Percentiles rank a stretch among this genome's conserved stretches.
phyloP scores from a whole-genome alignment of 2,888 invertebrate genomes.

The Cremastobaeus sp. region DNA sequence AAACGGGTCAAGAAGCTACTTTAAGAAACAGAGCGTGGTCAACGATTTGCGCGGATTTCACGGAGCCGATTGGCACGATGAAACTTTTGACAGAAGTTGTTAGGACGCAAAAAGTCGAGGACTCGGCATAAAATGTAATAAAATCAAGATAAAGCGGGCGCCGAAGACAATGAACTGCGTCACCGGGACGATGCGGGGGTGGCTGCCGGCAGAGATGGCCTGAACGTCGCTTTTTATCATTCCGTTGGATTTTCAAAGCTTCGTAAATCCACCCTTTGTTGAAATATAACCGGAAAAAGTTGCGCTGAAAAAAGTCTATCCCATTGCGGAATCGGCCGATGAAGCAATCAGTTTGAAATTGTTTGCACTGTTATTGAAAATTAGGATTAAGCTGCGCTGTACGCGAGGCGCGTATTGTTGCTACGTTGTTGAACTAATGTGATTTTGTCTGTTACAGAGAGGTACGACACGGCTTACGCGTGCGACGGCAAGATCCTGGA shows the following conservation, averaged over 20 bases:
- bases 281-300: conserved; percentile 36
- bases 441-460: conserved; percentile 79
- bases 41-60: conserved; percentile 44
- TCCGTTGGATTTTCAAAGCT: conserved; percentile 43
- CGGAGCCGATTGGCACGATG: conserved; percentile 27
- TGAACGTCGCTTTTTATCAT: conserved; percentile 43
- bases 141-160: conserved; percentile 68
- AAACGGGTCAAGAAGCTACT: conserved; percentile 49
- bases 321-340: conserved; percentile 31
- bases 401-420: background rate
- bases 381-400: background rate
- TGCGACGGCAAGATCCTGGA: conserved; percentile 95
- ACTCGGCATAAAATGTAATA: conserved; percentile 67
- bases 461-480: conserved; percentile 94
- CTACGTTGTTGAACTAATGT: too few relatives aligned
- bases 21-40: conserved; percentile 33
- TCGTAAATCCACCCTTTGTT: conserved; percentile 47
- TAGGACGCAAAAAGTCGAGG: conserved; percentile 34
- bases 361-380: background rate
- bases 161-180: conserved; percentile 55
- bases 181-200: conserved; percentile 21
- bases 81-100: conserved; percentile 47
- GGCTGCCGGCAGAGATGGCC: conserved; percentile 1
- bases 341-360: conserved; percentile 6
- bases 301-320: conserved; percentile 35